Conservation (phyloP, 2,113 vertebrate species). For the Vulpes lagopus region DNA sequence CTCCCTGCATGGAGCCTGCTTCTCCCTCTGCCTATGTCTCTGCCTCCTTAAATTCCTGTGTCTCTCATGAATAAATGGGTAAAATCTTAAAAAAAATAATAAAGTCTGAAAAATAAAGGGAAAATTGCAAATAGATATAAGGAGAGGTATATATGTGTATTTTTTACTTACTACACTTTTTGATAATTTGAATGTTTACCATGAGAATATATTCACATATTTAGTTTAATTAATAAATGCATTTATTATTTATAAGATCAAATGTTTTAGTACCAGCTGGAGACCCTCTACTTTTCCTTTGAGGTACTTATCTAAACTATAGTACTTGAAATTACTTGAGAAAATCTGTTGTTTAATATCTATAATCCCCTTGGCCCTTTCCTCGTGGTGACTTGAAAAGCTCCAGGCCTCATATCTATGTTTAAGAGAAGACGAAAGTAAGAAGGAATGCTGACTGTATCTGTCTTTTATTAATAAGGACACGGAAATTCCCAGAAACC, state of each 20-base stretch:
- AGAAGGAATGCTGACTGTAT: not conserved
- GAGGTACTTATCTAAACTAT: constrained; percentile 48
- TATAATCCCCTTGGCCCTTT: not conserved
- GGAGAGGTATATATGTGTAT: not conserved
- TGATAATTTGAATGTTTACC: constrained; percentile 19
- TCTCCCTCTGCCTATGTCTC: no score
- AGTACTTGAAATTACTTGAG: constrained; percentile 57
- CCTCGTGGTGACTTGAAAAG: not conserved
- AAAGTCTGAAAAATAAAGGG: not conserved
- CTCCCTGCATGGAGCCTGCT: no score
- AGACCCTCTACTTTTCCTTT: constrained; percentile 62
- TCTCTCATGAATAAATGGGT: no score
- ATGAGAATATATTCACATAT: constrained; percentile 23
- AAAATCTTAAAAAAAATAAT: no score
- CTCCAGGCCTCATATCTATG: not conserved
- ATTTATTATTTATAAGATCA: constrained; percentile 61
- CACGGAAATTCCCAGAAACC: not conserved
- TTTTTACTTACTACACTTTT: constrained; percentile 3
- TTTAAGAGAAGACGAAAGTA: not conserved
- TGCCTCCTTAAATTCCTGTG: no score
- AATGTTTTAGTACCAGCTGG: constrained; percentile 26
- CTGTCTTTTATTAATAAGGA: not conserved
- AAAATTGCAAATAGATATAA: not conserved
- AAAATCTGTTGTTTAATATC: constrained; percentile 70
- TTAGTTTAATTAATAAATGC: constrained; percentile 67